A percentile compares a stretch with the other conserved stretches of the same genome.
phyloP scores from a whole-genome alignment of 2,113 vertebrate species.

The Mungos mungo region DNA sequence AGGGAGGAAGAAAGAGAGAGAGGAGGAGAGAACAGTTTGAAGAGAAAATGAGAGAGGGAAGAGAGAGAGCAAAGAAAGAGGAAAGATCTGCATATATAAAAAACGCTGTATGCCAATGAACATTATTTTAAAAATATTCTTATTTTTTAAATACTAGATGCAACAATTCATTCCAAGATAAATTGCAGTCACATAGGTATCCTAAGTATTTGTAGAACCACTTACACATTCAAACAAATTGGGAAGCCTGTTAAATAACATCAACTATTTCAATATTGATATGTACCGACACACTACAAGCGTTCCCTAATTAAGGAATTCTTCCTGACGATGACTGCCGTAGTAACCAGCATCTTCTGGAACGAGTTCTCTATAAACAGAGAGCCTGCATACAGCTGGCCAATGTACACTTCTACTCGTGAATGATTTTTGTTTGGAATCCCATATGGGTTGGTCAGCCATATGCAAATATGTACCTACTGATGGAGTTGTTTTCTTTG shows the following conservation, averaged over 20 bases:
- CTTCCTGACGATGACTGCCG: background rate
- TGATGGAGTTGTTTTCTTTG: constrained; percentile 9
- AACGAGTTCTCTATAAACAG: background rate
- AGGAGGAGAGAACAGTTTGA: background rate
- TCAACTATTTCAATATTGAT: background rate
- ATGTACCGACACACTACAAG: background rate
- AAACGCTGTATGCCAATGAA: background rate
- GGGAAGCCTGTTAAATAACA: background rate
- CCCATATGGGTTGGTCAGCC: background rate
- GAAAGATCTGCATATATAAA: background rate
- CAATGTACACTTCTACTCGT: background rate
- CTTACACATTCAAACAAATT: background rate
- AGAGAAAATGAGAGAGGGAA: background rate
- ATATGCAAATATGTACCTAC: constrained; percentile 12
- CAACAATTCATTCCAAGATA: background rate
- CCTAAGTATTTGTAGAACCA: background rate
- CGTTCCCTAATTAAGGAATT: background rate
- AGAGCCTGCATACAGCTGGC: background rate
- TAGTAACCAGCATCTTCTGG: background rate
- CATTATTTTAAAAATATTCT: background rate
- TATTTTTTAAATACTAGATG: background rate
- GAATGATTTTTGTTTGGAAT: constrained; percentile 23
- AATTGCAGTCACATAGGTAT: background rate
- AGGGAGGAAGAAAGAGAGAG: background rate
- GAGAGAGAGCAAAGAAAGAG: background rate